Evolutionary conservation across 1,140 invertebrate genomes (phyloP).

Genomic region (Solenopsis fugax): DNA sequence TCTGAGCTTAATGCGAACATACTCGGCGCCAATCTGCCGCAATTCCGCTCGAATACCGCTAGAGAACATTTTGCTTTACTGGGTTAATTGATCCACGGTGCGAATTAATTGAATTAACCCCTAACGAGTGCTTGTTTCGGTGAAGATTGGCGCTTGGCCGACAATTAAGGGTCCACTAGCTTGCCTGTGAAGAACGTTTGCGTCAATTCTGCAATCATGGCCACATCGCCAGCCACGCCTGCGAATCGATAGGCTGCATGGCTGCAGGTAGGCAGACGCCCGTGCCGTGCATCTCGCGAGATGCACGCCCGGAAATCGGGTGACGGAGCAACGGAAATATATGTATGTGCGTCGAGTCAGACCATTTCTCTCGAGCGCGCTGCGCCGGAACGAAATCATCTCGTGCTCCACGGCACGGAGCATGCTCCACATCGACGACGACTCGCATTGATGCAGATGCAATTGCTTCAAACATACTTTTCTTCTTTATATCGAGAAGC

Average conservation of each 20-base stretch:
- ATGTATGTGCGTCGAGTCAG: not conserved
- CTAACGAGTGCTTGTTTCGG: not conserved
- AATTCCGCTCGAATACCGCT: not conserved
- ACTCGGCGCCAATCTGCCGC: not conserved
- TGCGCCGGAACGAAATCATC: not conserved
- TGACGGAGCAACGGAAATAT: not conserved
- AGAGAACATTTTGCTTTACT: not conserved
- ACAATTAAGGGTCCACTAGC: not conserved
- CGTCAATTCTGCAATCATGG: not conserved
- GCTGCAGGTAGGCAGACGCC: constrained; percentile 5
- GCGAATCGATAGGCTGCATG: constrained; percentile 53
- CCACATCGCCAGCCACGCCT: constrained; percentile 17
- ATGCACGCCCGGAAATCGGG: constrained; percentile 23
- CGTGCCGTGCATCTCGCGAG: constrained; percentile 16
- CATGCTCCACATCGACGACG: not conserved
- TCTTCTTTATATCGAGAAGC: not conserved
- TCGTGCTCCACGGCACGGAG: not conserved
- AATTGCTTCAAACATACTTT: not conserved
- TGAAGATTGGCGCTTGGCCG: not conserved
- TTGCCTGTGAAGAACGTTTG: constrained; percentile 5
- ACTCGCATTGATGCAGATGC: not conserved
- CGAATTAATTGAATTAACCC: not conserved
- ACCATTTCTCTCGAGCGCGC: not conserved
- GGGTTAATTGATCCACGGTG: not conserved
- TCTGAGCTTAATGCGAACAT: not conserved